Evolutionary conservation across 2,888 invertebrate genomes (phyloP).

Genomic region (Meliscaeva auricollis): DNA sequence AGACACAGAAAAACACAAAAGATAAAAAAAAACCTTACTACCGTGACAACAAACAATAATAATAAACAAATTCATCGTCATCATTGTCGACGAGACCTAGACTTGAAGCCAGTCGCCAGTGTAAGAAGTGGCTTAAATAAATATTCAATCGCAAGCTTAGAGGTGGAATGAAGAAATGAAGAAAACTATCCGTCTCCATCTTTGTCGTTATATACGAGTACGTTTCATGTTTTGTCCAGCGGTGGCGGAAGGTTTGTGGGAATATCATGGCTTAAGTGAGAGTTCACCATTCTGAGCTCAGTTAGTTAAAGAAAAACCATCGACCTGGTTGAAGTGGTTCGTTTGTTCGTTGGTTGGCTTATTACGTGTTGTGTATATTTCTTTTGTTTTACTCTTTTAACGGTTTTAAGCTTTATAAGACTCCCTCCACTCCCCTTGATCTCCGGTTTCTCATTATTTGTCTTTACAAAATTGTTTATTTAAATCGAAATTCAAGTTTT

Average conservation of each 20-base stretch:
- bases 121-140: neutral
- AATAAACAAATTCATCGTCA: slow-evolving; percentile 52
- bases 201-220: neutral
- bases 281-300: slow-evolving; percentile 51
- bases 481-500: slow-evolving; percentile 21
- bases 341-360: slow-evolving; percentile 23
- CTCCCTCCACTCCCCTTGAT: neutral
- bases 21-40: slow-evolving; percentile 17
- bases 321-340: slow-evolving; percentile 62
- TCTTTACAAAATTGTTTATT: slow-evolving; percentile 16
- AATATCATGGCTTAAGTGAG: slow-evolving; percentile 43
- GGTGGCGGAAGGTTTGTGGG: slow-evolving; percentile 26
- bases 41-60: slow-evolving; percentile 47
- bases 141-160: slow-evolving; percentile 50
- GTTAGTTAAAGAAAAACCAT: slow-evolving; percentile 70
- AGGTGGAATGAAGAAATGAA: slow-evolving; percentile 65
- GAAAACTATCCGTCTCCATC: slow-evolving; percentile 55
- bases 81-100: slow-evolving; percentile 1
- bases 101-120: neutral
- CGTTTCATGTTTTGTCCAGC: neutral
- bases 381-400: slow-evolving; percentile 18
- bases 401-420: slow-evolving; percentile 43
- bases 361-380: slow-evolving; percentile 31
- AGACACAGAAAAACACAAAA: slow-evolving; percentile 34
- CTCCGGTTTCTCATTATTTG: neutral